Percentiles rank a stretch among this genome's conserved stretches.
Evolutionary conservation across 2,797 vertebrate genomes (phyloP).

Genomic region (Hapalemur alaotrensis): DNA sequence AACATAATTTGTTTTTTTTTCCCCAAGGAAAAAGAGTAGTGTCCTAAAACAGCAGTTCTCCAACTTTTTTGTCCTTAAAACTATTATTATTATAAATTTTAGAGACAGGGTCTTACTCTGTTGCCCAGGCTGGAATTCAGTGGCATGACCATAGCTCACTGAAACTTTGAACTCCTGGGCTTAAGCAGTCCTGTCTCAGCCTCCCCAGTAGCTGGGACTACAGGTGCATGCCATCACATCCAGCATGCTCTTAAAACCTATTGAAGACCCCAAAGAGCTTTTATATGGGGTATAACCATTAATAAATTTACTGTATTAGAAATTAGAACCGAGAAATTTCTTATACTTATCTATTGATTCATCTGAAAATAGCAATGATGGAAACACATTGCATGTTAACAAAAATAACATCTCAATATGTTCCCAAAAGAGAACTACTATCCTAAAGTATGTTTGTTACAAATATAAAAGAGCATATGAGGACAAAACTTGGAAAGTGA

Average conservation of each 20-base stretch:
- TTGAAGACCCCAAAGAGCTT: neutral
- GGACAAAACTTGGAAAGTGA: neutral
- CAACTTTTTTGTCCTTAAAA: neutral
- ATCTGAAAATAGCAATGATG: neutral
- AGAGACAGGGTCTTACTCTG: neutral
- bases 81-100: neutral
- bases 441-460: neutral
- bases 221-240: neutral
- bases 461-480: neutral
- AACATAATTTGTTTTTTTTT: neutral
- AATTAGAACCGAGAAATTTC: neutral
- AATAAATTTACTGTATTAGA: neutral
- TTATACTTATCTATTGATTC: neutral
- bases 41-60: neutral
- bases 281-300: neutral
- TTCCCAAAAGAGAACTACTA: neutral
- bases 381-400: neutral
- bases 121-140: neutral
- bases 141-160: too few species aligned
- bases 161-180: neutral
- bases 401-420: neutral
- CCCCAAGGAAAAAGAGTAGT: neutral
- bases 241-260: neutral
- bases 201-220: neutral
- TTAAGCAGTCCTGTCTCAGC: neutral